Conservation (phyloP, 2,113 vertebrate species). For the Protobothrops mucrosquamatus region DNA sequence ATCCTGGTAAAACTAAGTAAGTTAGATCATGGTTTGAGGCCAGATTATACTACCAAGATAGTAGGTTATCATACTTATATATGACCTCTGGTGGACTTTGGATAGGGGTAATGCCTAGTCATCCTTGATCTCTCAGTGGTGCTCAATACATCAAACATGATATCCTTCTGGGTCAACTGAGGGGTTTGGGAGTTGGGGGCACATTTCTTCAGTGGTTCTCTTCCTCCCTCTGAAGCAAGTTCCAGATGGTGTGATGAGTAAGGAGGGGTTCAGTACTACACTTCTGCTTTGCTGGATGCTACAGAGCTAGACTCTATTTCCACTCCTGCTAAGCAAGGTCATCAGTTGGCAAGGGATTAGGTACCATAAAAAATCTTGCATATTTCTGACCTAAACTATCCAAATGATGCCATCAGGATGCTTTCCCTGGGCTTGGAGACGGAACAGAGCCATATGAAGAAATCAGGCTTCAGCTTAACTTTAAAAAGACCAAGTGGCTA, state of each 20-base stretch:
- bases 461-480: background rate
- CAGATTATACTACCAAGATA: background rate
- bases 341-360: background rate
- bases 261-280: background rate
- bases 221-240: background rate
- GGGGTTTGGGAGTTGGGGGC: background rate
- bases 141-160: background rate
- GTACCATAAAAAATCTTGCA: background rate
- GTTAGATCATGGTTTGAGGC: background rate
- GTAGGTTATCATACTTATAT: background rate
- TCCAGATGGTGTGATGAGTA: background rate
- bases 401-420: background rate
- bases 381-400: background rate
- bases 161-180: background rate
- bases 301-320: background rate
- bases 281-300: background rate
- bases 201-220: background rate
- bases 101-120: background rate
- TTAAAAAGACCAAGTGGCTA: background rate
- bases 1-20: background rate
- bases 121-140: background rate
- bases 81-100: background rate
- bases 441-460: background rate
- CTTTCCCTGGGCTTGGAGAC: background rate
- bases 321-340: background rate